These are phyloP conservation scores for Synergus itoensis DNA, from an alignment of 2,888 invertebrate species.

Conservation along the genomic window DNA sequence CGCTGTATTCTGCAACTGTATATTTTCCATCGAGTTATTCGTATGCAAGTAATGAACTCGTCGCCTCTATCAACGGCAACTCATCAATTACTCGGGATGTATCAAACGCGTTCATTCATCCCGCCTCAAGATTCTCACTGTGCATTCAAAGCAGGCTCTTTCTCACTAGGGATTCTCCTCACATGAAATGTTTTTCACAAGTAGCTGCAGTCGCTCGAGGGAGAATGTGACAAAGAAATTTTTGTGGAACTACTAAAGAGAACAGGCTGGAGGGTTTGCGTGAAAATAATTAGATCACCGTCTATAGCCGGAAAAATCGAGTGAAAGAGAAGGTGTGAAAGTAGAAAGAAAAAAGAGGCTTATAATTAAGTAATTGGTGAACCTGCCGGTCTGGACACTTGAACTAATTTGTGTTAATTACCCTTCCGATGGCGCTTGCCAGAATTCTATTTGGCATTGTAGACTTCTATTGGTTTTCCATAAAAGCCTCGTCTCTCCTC, in stretches of 20 bases:
- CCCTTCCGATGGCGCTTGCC: conserved; percentile 51
- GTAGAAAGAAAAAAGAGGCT: conserved; percentile 53
- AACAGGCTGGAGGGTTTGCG: conserved; percentile 54
- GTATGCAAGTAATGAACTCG: conserved; percentile 1
- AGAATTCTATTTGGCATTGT: conserved; percentile 32
- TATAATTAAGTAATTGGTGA: conserved; percentile 67
- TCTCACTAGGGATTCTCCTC: conserved; percentile 15
- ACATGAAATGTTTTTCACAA: conserved; percentile 24
- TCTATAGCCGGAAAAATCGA: conserved; percentile 53
- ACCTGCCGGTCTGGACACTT: conserved; percentile 59
- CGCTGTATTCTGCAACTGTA: neutral
- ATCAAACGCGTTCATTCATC: conserved; percentile 51
- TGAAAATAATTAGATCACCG: conserved; percentile 70
- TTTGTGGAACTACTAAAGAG: conserved; percentile 45
- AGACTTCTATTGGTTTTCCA: conserved; percentile 53
- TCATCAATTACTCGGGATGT: conserved; percentile 52
- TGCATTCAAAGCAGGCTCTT: conserved; percentile 23
- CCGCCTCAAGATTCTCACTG: conserved; percentile 26
- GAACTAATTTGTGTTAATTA: conserved; percentile 69
- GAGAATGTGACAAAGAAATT: conserved; percentile 58
- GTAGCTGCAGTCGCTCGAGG: conserved; percentile 46
- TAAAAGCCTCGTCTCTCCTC: conserved; percentile 43
- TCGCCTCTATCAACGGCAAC: conserved; percentile 49
- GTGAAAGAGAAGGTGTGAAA: conserved; percentile 47
- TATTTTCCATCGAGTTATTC: neutral